Percentiles rank a stretch among this genome's conserved stretches.
Conservation (phyloP, 1,140 invertebrate species). For the Microplitis demolitor region DNA sequence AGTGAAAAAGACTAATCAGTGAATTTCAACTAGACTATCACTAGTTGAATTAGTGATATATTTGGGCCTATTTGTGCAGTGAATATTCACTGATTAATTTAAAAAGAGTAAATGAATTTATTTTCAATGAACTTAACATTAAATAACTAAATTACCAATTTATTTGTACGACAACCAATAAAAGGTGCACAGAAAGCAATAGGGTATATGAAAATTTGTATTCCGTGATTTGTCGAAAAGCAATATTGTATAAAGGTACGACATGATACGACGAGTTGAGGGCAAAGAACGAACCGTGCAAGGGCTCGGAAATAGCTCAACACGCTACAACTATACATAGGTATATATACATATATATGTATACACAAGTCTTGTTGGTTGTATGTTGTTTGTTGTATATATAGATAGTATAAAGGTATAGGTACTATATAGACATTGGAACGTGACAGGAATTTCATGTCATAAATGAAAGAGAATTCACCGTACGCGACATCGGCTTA, state of each 20-base stretch:
- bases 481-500: constrained; percentile 25
- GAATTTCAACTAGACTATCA: no score
- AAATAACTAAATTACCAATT: background rate
- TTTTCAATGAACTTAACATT: background rate
- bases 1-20: no score
- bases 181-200: background rate
- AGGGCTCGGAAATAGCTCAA: constrained; percentile 31
- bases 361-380: no score
- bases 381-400: no score
- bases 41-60: no score
- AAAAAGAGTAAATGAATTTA: no score
- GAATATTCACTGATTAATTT: no score
- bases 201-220: constrained; percentile 32
- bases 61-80: no score
- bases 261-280: constrained; percentile 1
- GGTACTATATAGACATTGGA: constrained; percentile 13
- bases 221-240: constrained; percentile 18
- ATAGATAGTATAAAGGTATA: no score
- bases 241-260: constrained; percentile 20
- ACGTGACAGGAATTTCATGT: constrained; percentile 30
- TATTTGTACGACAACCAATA: background rate
- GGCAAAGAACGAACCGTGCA: constrained; percentile 30
- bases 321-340: constrained; percentile 24
- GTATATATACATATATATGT: no score
- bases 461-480: constrained; percentile 26